phyloP scores from a whole-genome alignment of 2,888 invertebrate species.

The Esperia sulphurella region DNA sequence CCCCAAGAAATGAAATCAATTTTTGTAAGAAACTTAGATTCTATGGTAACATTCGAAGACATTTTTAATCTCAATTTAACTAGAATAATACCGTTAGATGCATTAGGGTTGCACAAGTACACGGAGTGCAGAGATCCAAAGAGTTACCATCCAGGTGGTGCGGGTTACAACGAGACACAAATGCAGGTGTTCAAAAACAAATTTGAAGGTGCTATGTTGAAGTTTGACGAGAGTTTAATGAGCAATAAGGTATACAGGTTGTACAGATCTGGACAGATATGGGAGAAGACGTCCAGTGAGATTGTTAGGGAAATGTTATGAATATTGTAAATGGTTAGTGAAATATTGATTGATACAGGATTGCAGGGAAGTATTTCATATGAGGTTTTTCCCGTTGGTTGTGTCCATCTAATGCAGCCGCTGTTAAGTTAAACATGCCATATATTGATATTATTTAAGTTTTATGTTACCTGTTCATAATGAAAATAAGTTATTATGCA shows the following conservation, averaged over 20 bases:
- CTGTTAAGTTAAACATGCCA: no score
- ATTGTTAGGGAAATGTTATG: constrained; percentile 58
- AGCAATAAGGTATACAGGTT: constrained; percentile 70
- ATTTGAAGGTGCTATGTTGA: constrained; percentile 74
- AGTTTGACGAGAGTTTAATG: constrained; percentile 65
- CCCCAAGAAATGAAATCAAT: constrained; percentile 45
- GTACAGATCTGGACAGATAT: constrained; percentile 68
- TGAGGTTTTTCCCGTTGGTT: background rate
- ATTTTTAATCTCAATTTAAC: constrained; percentile 48
- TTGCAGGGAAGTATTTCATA: background rate
- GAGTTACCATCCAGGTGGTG: constrained; percentile 41
- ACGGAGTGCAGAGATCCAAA: constrained; percentile 68
- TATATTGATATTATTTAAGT: no score
- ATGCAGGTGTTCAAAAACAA: constrained; percentile 70
- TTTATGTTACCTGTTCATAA: no score
- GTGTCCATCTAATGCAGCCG: background rate
- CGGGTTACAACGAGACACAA: constrained; percentile 64
- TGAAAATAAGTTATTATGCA: no score
- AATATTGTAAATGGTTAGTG: constrained; percentile 2
- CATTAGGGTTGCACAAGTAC: constrained; percentile 65
- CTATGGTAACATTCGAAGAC: constrained; percentile 65
- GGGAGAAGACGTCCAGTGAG: constrained; percentile 60
- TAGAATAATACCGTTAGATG: constrained; percentile 50
- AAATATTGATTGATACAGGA: background rate
- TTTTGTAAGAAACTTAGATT: constrained; percentile 61